Base-by-base conservation (phyloP, 2,113 vertebrate genomes). In the Rhizomys pruinosus region DNA sequence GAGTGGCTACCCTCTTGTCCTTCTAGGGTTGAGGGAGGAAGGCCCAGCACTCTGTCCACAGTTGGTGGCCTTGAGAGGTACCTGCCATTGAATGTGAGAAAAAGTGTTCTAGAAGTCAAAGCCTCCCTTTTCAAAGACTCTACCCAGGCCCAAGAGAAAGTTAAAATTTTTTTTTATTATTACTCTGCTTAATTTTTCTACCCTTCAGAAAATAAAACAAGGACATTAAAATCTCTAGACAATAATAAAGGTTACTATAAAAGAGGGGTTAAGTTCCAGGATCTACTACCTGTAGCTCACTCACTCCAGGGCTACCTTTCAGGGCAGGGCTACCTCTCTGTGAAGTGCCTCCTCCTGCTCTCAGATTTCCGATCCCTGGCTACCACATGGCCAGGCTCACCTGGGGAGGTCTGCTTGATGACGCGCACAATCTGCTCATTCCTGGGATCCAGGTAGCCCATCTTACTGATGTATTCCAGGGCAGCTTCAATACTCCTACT, bases 381-480 rank as follows among this genome's bases (percentile, higher is more conserved):
- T 11, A 1, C 80, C 27, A 7, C 0, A 8, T 17, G 3, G 73
- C 2, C 7, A 55, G 64, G 37, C 97, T 98, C 96, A 99, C 99
- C 99, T 97, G 99, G 99, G 63, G 99, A 99, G 42, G 99, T 99
- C 97, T 99, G 99, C 97, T 99, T 99, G 97, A 99, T 99, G 86
- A 99, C 99, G 2, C 99, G 98, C 32, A 99, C 99, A 23, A 99
- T 99, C 97, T 99, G 99, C 90, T 99, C 99, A 27, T 99, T 99
- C 95, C 99, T 98, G 1, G 99, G 99, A 96, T 99, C 99, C 86
- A 99, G 97, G 97, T 99, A 99, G 95, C 99, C 98, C 99, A 99
- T 99, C 97, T 99, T 99, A 94, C 99, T 99, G 98, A 99, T 99
- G 96, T 99, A 99, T 72, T 99, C 99, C 92, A 99, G 97, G 61